A percentile compares a stretch with the other conserved stretches of the same genome.
These are phyloP conservation scores for Sterna hirundo DNA, from an alignment of 2,113 vertebrate genomes.

Conservation along the genomic window DNA sequence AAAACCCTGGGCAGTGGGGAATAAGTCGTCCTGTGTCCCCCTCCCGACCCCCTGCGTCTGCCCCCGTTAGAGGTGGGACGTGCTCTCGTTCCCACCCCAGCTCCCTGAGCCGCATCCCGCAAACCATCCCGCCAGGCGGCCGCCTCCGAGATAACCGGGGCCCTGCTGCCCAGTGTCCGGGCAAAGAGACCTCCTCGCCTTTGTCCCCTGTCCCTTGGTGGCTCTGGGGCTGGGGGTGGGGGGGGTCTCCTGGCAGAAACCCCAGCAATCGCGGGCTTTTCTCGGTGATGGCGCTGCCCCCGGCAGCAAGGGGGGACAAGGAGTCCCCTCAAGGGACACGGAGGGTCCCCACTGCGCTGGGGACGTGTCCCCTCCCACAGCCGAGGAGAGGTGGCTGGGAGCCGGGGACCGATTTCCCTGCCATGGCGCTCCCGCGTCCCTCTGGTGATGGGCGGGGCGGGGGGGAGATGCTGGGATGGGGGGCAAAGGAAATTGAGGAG, in stretches of 20 bases:
- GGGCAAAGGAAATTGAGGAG: neutral
- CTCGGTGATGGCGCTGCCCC: rapidly evolving
- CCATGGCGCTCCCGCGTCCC: rapidly evolving
- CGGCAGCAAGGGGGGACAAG: neutral
- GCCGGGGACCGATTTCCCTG: neutral
- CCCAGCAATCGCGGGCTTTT: rapidly evolving
- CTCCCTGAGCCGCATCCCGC: rapidly evolving
- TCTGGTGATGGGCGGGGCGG: neutral
- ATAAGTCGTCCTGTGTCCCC: no score
- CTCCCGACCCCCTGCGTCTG: no score
- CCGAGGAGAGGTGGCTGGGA: neutral
- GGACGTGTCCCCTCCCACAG: neutral
- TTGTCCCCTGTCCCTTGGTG: neutral
- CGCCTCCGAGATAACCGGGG: neutral
- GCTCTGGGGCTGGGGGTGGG: neutral
- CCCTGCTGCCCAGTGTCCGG: neutral
- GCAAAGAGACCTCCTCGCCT: neutral
- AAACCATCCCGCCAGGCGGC: rapidly evolving
- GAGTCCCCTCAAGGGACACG: rapidly evolving
- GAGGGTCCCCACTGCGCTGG: neutral
- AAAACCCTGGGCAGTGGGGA: neutral
- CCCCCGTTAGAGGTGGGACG: neutral
- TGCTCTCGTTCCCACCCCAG: neutral
- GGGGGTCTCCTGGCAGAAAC: neutral
- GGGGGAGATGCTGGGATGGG: neutral